Evolutionary conservation across 2,888 invertebrate species (phyloP).

Genomic region (Coleophora deauratella): DNA sequence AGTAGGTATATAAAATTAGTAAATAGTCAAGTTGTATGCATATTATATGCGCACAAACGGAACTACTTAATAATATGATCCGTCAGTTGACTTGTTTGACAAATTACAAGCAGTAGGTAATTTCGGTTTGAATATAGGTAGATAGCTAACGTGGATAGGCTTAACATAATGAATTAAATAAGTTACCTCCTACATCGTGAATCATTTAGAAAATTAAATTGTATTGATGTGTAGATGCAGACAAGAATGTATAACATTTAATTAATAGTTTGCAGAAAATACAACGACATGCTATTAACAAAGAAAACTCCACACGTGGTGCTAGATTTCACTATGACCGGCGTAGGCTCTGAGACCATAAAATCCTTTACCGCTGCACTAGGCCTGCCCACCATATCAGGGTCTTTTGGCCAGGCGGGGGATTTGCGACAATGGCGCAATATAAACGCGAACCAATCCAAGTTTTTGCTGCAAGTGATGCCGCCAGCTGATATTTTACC

Average conservation of each 20-base stretch:
- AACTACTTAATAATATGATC: not conserved
- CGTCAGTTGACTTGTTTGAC: not conserved
- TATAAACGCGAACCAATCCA: conserved; percentile 78
- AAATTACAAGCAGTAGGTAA: no score
- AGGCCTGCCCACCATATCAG: conserved; percentile 87
- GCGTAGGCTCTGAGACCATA: conserved; percentile 87
- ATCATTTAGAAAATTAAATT: no score
- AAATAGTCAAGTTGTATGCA: no score
- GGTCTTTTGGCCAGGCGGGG: conserved; percentile 88
- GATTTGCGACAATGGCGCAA: conserved; percentile 89
- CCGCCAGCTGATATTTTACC: conserved; percentile 91
- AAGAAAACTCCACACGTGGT: conserved; percentile 84
- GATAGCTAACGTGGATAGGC: no score
- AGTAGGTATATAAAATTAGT: no score
- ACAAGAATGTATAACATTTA: no score
- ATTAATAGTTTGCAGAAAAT: conserved; percentile 80
- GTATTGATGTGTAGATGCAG: no score
- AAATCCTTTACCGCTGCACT: conserved; percentile 88
- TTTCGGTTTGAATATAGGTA: no score
- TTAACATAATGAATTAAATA: no score
- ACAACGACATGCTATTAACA: conserved; percentile 77
- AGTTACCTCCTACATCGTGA: no score
- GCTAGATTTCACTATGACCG: conserved; percentile 87
- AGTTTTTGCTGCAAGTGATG: conserved; percentile 86
- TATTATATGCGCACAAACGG: no score